Percentiles rank a stretch among this genome's conserved stretches.
Conservation (phyloP, 2,888 invertebrate genomes). For the Monoplex corrugatus region DNA sequence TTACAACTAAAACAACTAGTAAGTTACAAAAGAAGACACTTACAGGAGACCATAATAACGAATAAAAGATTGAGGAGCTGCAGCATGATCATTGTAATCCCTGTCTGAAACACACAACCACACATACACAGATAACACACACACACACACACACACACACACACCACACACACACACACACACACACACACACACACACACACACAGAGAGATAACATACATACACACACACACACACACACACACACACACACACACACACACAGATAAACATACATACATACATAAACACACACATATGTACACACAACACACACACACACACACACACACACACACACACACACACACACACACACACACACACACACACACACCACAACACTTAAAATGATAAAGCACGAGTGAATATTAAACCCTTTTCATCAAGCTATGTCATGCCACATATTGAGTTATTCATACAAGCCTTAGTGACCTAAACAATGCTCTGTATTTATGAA, state of each 20-base stretch:
- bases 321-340: not conserved
- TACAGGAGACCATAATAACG: conserved; percentile 45
- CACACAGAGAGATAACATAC: too few species aligned
- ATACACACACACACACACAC: too few species aligned
- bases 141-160: not conserved
- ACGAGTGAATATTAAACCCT: too few species aligned
- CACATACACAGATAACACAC: not conserved
- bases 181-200: not conserved
- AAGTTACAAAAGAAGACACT: not conserved
- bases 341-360: not conserved
- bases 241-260: too few species aligned
- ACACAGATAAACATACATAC: too few species aligned
- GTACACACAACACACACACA: not conserved
- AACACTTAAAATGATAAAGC: too few species aligned
- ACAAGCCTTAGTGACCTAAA: too few species aligned
- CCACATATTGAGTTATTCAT: too few species aligned
- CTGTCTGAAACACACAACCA: conserved; percentile 29
- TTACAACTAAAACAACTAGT: too few species aligned
- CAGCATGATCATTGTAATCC: conserved; percentile 40
- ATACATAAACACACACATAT: not conserved
- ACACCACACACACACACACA: not conserved
- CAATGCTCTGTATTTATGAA: too few species aligned
- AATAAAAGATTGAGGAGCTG: conserved; percentile 45
- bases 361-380: not conserved
- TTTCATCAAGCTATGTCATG: too few species aligned